Evolutionary conservation across 2,113 vertebrate genomes (phyloP).

Genomic region (Agelaius phoeniceus): DNA sequence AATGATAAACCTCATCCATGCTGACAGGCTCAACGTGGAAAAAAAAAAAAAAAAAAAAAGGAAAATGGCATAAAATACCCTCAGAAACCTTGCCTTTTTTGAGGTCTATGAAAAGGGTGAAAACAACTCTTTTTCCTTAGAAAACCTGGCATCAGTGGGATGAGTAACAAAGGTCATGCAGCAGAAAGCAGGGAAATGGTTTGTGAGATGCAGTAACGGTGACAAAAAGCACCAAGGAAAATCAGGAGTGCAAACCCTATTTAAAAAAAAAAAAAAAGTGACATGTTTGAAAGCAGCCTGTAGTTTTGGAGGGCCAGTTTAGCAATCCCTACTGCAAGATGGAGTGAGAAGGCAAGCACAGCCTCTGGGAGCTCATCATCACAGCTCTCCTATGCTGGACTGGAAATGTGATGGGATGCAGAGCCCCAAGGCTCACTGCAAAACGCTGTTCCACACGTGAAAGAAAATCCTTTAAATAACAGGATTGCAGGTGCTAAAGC

Average conservation of each 20-base stretch:
- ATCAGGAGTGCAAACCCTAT: fast-evolving
- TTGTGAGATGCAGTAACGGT: fast-evolving
- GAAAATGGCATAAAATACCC: background rate
- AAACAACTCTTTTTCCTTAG: background rate
- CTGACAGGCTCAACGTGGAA: fast-evolving
- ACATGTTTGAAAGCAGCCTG: background rate
- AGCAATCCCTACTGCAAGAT: background rate
- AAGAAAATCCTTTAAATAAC: background rate
- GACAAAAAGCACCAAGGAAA: background rate
- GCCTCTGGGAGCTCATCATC: background rate
- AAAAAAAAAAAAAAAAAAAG: background rate
- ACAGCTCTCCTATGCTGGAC: background rate
- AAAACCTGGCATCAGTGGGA: background rate
- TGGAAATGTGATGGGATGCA: background rate
- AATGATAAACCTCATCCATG: background rate
- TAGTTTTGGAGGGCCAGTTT: background rate
- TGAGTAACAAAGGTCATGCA: background rate
- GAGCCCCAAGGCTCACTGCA: background rate
- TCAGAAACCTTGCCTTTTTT: fast-evolving
- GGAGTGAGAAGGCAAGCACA: background rate
- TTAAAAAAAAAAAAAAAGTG: background rate
- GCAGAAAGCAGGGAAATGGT: background rate
- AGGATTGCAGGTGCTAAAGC: background rate
- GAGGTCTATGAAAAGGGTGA: background rate
- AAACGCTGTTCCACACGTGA: background rate